Percentiles rank a stretch among this genome's conserved stretches.
Evolutionary conservation across 2,797 vertebrate species (phyloP).

Genomic region (Clangula hyemalis): DNA sequence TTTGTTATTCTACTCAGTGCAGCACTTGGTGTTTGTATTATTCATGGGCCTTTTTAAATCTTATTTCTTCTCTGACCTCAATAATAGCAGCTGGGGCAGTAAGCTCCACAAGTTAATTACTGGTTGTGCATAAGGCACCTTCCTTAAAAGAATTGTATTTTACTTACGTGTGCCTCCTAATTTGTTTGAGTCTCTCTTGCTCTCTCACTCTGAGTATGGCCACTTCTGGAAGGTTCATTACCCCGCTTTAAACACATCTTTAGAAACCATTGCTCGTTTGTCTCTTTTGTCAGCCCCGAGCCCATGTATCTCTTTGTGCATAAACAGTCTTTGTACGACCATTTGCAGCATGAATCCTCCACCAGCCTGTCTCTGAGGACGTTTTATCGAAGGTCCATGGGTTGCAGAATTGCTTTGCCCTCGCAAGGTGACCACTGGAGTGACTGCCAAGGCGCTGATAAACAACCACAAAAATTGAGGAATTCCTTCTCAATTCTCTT

Average conservation of each 20-base stretch:
- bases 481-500: constrained; percentile 27
- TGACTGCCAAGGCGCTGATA: not conserved
- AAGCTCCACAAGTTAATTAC: constrained; percentile 52
- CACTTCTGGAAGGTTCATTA: not conserved
- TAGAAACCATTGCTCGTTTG: not conserved
- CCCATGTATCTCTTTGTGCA: not conserved
- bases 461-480: not conserved
- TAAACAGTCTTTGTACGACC: not conserved
- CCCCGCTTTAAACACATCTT: not conserved
- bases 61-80: constrained; percentile 49
- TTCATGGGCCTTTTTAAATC: constrained; percentile 55
- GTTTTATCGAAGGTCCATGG: not conserved
- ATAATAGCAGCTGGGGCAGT: constrained; percentile 22
- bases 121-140: constrained; percentile 14
- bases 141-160: constrained; percentile 17
- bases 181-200: not conserved
- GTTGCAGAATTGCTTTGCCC: not conserved
- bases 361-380: not conserved
- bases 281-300: not conserved
- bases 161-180: constrained; percentile 32
- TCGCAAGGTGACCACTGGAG: not conserved
- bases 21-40: constrained; percentile 30
- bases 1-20: constrained; percentile 50
- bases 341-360: not conserved
- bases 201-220: not conserved